These are phyloP conservation scores for Gastrophryne carolinensis DNA, from an alignment of 2,797 vertebrate species.

Conservation along the genomic window DNA sequence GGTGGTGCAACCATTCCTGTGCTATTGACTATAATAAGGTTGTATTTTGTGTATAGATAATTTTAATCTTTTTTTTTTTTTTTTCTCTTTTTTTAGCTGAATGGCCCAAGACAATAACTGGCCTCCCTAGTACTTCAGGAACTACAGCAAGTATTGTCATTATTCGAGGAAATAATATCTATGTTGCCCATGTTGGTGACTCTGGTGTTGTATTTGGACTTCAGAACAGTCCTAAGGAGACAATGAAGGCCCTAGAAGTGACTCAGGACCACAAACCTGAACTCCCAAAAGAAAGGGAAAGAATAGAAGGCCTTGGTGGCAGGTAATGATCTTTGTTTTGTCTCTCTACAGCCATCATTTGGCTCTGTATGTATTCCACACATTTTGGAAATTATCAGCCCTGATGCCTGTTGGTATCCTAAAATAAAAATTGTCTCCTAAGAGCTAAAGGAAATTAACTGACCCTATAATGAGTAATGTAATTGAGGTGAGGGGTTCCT, in stretches of 20 bases:
- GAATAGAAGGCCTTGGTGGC: constrained; percentile 93
- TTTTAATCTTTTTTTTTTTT: neutral
- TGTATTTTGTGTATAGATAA: too few species aligned
- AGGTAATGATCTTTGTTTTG: constrained; percentile 70
- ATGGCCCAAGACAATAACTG: constrained; percentile 95
- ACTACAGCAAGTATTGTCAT: constrained; percentile 94
- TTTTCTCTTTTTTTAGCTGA: constrained; percentile 73
- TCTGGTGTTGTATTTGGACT: constrained; percentile 91
- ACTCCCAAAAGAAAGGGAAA: constrained; percentile 87
- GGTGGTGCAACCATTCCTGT: too few species aligned
- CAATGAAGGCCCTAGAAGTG: constrained; percentile 86
- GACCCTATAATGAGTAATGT: too few species aligned
- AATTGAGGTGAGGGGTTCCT: too few species aligned
- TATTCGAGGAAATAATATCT: constrained; percentile 88
- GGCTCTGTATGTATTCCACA: too few species aligned
- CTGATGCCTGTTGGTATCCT: too few species aligned
- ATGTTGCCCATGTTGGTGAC: constrained; percentile 92
- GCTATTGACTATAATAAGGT: too few species aligned
- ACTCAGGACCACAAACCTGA: constrained; percentile 97
- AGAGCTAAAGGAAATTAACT: too few species aligned
- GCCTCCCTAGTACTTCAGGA: constrained; percentile 91
- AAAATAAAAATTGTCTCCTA: too few species aligned
- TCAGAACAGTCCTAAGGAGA: constrained; percentile 84
- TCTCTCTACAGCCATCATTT: too few species aligned
- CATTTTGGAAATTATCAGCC: too few species aligned